Evolutionary conservation across 2,113 vertebrate species (phyloP), one percentile per base, ranked within the genome.

Genomic region (Dasyornis broadbenti): DNA sequence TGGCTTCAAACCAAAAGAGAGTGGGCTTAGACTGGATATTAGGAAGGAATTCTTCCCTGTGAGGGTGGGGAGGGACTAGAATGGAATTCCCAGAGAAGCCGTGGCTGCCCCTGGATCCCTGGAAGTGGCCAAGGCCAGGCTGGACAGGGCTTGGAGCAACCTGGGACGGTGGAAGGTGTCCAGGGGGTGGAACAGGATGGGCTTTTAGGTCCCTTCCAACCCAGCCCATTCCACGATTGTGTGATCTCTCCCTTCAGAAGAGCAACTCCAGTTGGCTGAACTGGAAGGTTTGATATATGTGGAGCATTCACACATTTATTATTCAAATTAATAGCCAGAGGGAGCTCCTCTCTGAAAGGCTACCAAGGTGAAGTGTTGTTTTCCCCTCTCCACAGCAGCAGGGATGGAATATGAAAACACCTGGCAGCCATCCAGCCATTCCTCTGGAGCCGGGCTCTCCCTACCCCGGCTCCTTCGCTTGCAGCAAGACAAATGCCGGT

Each of bases 401-500:
- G 54, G 40, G 82, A n/a, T 71, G 1, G 15, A 26, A 47, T 12
- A 0, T 53, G 79, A 85, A 79, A 76, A 82, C 63, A 6, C 4
- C 88, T 86, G 92, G 95, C 64, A 2, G 42, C 2, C 71, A 54
- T 49, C 90, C 95, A 92, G 47, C n/a, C 8, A 0, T 30, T 57
- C 80, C 80, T 42, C 80, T 30, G 72, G 64, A 84, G 80, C 88
- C 88, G 52, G 72, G 42, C 57, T 52, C 82, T 76, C 86, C 54
- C 4, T 59, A 5, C 13, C 63, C 59, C 0, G 0, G 31, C 77
- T 72, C 50, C 4, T 53, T n/a, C 5, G 50, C 83, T 68, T 73
- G 52, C 76, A 83, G 80, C 69, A 20, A 50, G 52, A 89, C 11
- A 42, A 60, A 37, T 13, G 70, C 33, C 40, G 30, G 75, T 10